Conservation (phyloP, 2,888 invertebrate genomes). For the Parasteatoda lunata region DNA sequence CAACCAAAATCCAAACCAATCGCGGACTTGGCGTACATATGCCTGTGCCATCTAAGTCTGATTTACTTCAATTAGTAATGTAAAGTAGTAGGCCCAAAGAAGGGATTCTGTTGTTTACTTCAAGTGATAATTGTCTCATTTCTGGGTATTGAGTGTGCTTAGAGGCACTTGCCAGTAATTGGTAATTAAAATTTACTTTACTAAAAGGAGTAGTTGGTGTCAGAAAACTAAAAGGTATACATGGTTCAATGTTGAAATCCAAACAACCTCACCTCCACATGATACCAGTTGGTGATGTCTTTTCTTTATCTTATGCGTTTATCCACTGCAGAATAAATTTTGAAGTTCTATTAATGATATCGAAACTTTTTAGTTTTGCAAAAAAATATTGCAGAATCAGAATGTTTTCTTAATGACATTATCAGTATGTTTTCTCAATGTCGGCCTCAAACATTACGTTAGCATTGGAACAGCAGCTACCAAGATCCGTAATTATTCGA, state of each 20-base stretch:
- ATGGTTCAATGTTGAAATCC: neutral
- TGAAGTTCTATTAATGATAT: neutral
- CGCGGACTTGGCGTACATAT: too few relatives aligned
- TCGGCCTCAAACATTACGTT: too few relatives aligned
- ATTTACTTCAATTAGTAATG: constrained; percentile 12
- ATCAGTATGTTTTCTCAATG: too few relatives aligned
- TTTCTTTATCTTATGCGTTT: neutral
- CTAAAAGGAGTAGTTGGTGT: neutral
- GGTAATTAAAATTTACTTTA: constrained; percentile 5
- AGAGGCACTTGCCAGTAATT: neutral
- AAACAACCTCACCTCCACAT: neutral
- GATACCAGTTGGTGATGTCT: neutral
- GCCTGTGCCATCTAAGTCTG: neutral
- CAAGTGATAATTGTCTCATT: neutral
- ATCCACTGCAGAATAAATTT: constrained; percentile 13
- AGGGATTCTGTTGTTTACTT: neutral
- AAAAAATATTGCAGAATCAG: too few relatives aligned
- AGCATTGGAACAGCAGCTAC: too few relatives aligned
- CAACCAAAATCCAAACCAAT: too few relatives aligned
- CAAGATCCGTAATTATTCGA: too few relatives aligned
- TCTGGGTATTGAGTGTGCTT: constrained; percentile 14
- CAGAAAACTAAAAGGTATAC: constrained; percentile 6
- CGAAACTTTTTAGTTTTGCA: neutral
- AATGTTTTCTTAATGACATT: too few relatives aligned
- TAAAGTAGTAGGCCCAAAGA: neutral